Base-by-base conservation (phyloP, 2,797 vertebrate species). In the Acanthornis magna region DNA sequence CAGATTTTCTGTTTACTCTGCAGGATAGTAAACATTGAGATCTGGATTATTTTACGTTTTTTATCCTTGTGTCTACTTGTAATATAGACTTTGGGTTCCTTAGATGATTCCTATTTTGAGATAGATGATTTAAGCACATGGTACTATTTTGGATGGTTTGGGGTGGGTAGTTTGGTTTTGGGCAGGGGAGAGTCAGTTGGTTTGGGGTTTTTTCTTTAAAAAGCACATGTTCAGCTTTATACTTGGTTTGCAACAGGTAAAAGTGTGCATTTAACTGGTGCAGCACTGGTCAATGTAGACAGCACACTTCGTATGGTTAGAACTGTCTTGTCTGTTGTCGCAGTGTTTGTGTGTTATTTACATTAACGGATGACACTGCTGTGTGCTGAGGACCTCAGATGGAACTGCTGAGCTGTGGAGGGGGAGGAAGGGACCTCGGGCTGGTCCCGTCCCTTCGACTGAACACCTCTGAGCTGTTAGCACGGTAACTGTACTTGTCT, bases 341-440 rank as follows among this genome's bases (percentile, higher is more conserved):
- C 20, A 10, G 13, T 63, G 43, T 83, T 43, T 19, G 2, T 40
- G 1, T 36, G n/a, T 51, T 30, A 8, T 7, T 65, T 16, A 0
- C 25, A 14, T 30, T 26, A 14, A 40, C 18, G 26, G 13, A 2
- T n/a, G n/a, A 4, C 32, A 0, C 29, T 20, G 0, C 32, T 50
- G 4, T 11, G 42, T 68, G 36, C 55, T 61, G 30, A 32, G 34
- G 16, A 14, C 22, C 18, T 5, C 30, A 0, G 30, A 30, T 61
- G 79, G 58, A 57, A 23, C 9, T 32, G 8, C 45, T 38, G 42
- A 55, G 48, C 38, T 43, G 51, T 34, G 25, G 7, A 9, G 20
- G 16, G 63, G 15, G 14, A 34, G 40, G 6, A n/a, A 34, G 45
- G 8, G 32, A 43, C 25, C 40, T 74, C 1, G 2, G 55, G 22